Conservation (phyloP, 2,888 invertebrate species). For the Aporophyla nigra region DNA sequence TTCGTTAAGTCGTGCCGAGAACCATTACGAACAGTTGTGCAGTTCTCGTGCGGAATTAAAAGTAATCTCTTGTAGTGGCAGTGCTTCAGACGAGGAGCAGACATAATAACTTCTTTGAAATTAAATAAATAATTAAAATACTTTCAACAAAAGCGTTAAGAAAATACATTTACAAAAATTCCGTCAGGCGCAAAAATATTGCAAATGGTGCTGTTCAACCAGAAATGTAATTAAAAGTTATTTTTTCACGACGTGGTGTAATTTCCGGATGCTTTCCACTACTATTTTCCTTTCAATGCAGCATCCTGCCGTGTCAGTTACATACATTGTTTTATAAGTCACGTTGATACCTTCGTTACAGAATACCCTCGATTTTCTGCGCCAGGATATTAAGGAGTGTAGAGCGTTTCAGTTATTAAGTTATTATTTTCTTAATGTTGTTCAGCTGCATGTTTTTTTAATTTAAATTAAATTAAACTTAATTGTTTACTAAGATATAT, state of each 20-base stretch:
- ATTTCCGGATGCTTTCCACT: neutral
- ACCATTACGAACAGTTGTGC: constrained; percentile 37
- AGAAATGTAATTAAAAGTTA: neutral
- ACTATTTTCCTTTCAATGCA: neutral
- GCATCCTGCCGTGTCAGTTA: neutral
- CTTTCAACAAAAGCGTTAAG: neutral
- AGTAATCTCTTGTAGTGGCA: constrained; percentile 10
- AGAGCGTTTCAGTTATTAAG: neutral
- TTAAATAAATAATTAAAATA: neutral
- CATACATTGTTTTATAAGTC: neutral
- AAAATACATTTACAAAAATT: neutral
- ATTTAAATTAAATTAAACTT: no score
- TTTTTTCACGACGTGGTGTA: neutral
- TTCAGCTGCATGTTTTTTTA: neutral
- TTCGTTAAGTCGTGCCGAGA: constrained; percentile 4
- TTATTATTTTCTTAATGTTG: neutral
- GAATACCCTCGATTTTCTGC: neutral
- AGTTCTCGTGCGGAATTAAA: constrained; percentile 25
- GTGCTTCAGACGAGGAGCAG: neutral
- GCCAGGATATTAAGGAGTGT: no score
- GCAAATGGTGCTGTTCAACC: neutral
- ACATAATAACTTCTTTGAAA: neutral
- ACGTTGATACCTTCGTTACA: neutral
- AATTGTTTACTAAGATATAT: no score
- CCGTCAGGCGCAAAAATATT: neutral